Percentiles rank a stretch among this genome's conserved stretches.
These are phyloP conservation scores for Microplitis mediator DNA, from an alignment of 1,140 invertebrate genomes.

Conservation along the genomic window DNA sequence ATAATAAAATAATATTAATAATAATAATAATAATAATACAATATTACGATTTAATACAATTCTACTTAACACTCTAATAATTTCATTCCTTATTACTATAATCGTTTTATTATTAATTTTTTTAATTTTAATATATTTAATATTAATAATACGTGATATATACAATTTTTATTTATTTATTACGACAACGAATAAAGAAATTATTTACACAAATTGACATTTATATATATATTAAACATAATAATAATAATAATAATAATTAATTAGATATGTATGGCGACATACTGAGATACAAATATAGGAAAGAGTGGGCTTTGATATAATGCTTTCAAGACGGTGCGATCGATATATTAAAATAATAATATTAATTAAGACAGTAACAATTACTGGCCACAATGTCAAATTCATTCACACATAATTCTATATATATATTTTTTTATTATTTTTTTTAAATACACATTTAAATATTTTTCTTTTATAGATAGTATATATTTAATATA, in stretches of 20 bases:
- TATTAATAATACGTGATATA: conserved; percentile 48
- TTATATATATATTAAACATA: conserved; percentile 17
- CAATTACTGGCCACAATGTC: conserved; percentile 58
- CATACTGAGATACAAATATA: conserved; percentile 21
- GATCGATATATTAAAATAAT: conserved; percentile 2
- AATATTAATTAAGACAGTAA: conserved; percentile 23
- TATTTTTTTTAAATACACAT: conserved; percentile 5
- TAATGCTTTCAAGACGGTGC: not conserved
- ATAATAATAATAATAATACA: conserved; percentile 57
- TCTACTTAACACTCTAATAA: conserved; percentile 40
- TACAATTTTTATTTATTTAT: conserved; percentile 45
- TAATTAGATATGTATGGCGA: conserved; percentile 33
- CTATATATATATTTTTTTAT: conserved; percentile 39
- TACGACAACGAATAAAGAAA: conserved; percentile 32
- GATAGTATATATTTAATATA: too few species aligned
- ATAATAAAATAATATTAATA: conserved; percentile 51
- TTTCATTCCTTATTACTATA: not conserved
- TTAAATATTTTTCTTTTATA: not conserved
- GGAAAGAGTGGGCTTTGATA: not conserved
- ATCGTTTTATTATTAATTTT: not conserved
- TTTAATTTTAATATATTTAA: not conserved
- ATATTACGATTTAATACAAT: conserved; percentile 48
- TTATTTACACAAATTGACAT: conserved; percentile 60
- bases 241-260: too few species aligned
- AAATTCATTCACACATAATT: conserved; percentile 31